Conservation (phyloP, 2,113 vertebrate genomes). For the Pterocles orientalis region DNA sequence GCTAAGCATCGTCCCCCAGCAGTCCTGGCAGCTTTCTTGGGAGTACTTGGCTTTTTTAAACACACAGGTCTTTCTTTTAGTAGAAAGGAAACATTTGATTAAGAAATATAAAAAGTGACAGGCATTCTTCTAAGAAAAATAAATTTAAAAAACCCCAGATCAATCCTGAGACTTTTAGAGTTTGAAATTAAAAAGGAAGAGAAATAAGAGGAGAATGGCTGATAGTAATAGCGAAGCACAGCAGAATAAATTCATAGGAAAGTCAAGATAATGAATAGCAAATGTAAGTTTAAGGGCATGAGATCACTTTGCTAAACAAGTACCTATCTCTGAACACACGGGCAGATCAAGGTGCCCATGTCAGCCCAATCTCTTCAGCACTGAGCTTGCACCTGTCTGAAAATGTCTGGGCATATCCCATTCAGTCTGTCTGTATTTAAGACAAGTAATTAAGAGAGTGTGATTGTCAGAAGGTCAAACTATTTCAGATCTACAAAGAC, state of each 20-base stretch:
- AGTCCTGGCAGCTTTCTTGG: background rate
- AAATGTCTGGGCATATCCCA: background rate
- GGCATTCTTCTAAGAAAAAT: background rate
- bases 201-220: background rate
- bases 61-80: background rate
- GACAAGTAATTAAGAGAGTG: background rate
- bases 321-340: rapidly evolving
- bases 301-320: background rate
- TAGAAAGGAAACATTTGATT: background rate
- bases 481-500: slow-evolving; percentile 22
- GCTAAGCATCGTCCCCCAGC: background rate
- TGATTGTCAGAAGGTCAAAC: background rate
- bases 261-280: background rate
- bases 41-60: background rate
- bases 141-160: background rate
- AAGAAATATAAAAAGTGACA: background rate
- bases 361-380: background rate
- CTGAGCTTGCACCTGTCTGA: background rate
- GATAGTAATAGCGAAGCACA: background rate
- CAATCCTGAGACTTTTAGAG: background rate
- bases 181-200: background rate
- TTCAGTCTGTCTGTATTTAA: background rate
- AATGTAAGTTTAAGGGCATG: background rate
- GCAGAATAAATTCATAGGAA: background rate
- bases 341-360: background rate